Percentiles rank a stretch among this genome's conserved stretches.
phyloP scores from a whole-genome alignment of 1,140 invertebrate genomes.

The Ladona fulva region DNA sequence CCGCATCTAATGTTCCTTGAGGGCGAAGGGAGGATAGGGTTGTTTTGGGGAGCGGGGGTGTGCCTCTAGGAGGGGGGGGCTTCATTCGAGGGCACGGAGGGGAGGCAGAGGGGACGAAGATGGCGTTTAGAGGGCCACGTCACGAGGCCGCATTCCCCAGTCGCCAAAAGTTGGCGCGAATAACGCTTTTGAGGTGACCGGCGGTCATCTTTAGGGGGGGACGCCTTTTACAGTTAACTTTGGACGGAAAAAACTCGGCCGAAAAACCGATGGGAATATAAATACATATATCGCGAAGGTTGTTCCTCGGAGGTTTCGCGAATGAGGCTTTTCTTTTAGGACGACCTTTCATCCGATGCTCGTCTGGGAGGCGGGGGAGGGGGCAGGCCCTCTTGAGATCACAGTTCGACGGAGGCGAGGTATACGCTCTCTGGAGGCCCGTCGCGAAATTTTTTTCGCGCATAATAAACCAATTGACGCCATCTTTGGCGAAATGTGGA shows the following conservation, averaged over 20 bases:
- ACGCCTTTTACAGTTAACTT: conserved; percentile 6
- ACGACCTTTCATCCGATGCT: background rate
- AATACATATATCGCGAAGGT: too few species aligned
- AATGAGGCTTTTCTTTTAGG: background rate
- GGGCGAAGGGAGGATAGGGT: background rate
- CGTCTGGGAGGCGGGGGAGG: background rate
- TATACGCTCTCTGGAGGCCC: too few species aligned
- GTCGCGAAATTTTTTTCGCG: too few species aligned
- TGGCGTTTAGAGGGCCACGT: background rate
- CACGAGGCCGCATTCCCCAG: background rate
- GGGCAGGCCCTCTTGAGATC: background rate
- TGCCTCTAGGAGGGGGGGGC: background rate
- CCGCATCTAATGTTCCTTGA: background rate
- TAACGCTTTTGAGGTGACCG: background rate
- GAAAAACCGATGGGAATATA: too few species aligned
- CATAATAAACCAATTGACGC: too few species aligned
- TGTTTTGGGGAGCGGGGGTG: background rate
- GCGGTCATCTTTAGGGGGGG: background rate
- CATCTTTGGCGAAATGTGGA: too few species aligned
- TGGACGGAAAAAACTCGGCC: background rate
- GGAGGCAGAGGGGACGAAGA: background rate
- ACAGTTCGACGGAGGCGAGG: too few species aligned
- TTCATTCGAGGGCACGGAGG: background rate
- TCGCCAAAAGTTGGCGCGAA: background rate
- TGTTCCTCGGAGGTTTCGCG: background rate